Evolutionary conservation across 2,888 invertebrate genomes (phyloP), one percentile per base, ranked within the genome.

Genomic region (Linnaemya vulpina): DNA sequence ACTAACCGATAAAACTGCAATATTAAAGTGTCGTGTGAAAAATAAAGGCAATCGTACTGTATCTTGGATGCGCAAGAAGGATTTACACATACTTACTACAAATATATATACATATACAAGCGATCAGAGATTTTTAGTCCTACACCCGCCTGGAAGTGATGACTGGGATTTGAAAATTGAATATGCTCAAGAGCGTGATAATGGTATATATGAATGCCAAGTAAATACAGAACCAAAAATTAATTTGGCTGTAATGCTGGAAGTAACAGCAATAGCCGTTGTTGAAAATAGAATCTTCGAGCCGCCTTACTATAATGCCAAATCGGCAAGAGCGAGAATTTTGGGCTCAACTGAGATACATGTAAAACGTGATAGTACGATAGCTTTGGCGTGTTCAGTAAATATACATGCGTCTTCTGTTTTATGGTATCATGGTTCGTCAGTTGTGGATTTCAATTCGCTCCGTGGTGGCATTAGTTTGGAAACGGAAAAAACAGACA

Each of bases 91-190:
- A 91, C 93, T 97, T 86, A 97, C 97, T 0, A 95, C 96, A 15
- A 95, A 96, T 90, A 96, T 96, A 89, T 96, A 96, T 93, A 97
- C 97, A 43, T 97, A 97, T 92, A 97, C 97, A 1, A 97, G 97
- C 0, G 97, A 97, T 92, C 96, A 95, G 20, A 93, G 97, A 89
- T 97, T 97, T 93, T 96, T 96, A 89, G 96, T 97, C 1, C 93
- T 96, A 22, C 97, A 97, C 91, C 96, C 96, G 0, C 96, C 96
- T 87, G 95, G 95, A 10, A 96, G 96, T 25, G 96, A 97, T 68
- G 97, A 97, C 93, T 97, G 97, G 97, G 97, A 97, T 87, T 93
- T 97, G 84, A 96, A 97, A 93, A 96, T 97, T 92, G 97, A 96
- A 93, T 97, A 96, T 91, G 96, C 97, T 17, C 97, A 97, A 93